Base-by-base conservation (phyloP, 2,113 vertebrate genomes). In the Quiscalus mexicanus region DNA sequence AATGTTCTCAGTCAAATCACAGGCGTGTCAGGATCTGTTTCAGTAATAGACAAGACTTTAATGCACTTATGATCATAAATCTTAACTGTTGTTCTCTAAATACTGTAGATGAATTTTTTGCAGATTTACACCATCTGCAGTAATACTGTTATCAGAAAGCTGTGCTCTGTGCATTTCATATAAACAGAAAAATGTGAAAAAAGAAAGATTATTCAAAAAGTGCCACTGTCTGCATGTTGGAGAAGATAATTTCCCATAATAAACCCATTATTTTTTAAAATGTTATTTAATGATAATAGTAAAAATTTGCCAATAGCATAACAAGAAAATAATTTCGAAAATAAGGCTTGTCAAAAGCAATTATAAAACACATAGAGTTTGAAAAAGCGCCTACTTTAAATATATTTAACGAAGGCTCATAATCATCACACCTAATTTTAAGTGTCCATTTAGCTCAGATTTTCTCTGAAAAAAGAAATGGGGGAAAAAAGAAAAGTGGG, bases 1-100 rank as follows among this genome's bases (percentile, higher is more conserved):
- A 95, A 95, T 84, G 50, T 52, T 89, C 87, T 93, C 77, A 56
- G 74, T 71, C 52, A 89, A 97, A 90, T 53, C 64, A 53, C 25
- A 86, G 52, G n/a, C 1, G 0, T 65, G 41, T 95, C 89, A 92
- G 63, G 23, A 80, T 90, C 37, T 81, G 77, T 55, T 86, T 22
- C 19, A 73, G 24, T 49, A 62, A 62, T 52, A 45, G 42, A 68
- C 41, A 80, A 49, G 88, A 62, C 23, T 88, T 85, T 30, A 78
- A 69, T 68, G 52, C 6, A 45, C 28, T 60, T 90, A 19, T 62
- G 79, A 53, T 62, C 16, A 22, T 45, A 84, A 92, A 74, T 53
- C 28, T 65, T 50, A 37, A 35, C 17, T 84, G 24, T 13, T 68
- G 3, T 11, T 77, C 70, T 70, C 74, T 79, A 65, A 95, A 69